Percentiles rank a stretch among this genome's conserved stretches.
Evolutionary conservation across 2,113 vertebrate species (phyloP).

Genomic region (Daubentonia madagascariensis): DNA sequence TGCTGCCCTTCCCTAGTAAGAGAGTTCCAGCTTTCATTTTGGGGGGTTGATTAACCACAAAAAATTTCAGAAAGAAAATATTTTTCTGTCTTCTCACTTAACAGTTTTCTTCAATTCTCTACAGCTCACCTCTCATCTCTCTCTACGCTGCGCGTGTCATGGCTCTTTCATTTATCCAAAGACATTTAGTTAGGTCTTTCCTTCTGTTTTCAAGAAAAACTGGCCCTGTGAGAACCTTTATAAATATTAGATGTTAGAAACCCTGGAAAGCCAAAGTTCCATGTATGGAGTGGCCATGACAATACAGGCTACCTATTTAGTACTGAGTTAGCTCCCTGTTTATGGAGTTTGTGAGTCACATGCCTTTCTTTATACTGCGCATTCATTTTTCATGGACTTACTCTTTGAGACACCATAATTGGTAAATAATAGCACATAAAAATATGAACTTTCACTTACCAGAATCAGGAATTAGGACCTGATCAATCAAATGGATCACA

Average conservation of each 20-base stretch:
- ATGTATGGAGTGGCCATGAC: fast-evolving
- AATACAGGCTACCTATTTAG: not conserved
- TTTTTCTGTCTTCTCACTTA: not conserved
- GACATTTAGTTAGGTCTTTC: not conserved
- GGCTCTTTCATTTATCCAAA: not conserved
- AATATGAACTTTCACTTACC: constrained; percentile 83
- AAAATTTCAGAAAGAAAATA: not conserved
- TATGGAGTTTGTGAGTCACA: not conserved
- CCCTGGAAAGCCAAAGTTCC: not conserved
- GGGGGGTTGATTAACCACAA: not conserved
- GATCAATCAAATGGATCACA: constrained; percentile 94
- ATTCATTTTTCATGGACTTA: not conserved
- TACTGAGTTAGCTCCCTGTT: not conserved
- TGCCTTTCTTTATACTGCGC: not conserved
- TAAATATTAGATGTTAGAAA: not conserved
- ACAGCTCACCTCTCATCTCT: not conserved
- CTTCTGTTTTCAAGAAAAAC: not conserved
- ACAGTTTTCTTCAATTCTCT: not conserved
- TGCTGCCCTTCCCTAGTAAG: not conserved
- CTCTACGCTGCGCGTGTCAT: not conserved
- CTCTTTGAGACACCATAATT: not conserved
- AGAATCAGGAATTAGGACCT: constrained; percentile 95
- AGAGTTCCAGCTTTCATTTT: not conserved
- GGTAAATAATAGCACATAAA: not conserved
- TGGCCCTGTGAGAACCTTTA: not conserved